Percentiles rank a stretch among this genome's conserved stretches.
These are phyloP conservation scores for Melieria crassipennis DNA, from an alignment of 2,888 invertebrate genomes.

Conservation along the genomic window DNA sequence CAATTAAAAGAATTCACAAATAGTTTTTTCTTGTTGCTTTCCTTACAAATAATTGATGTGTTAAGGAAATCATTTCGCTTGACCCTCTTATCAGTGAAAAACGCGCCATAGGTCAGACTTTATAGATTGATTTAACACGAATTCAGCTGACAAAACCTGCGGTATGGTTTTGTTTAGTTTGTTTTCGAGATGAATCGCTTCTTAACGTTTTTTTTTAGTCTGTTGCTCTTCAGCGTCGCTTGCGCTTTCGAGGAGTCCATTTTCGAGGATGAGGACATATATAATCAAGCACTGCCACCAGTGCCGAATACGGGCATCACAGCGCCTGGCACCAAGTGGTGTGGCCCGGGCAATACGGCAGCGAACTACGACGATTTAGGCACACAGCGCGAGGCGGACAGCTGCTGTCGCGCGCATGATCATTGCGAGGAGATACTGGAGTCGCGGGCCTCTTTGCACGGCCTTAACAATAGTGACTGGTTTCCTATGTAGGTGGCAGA, in stretches of 20 bases:
- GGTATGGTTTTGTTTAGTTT: no score
- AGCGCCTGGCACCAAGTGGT: conserved; percentile 87
- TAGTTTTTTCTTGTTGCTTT: no score
- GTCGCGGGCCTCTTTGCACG: conserved; percentile 52
- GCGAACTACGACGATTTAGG: conserved; percentile 83
- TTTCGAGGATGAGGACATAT: conserved; percentile 65
- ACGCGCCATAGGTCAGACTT: no score
- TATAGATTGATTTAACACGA: no score
- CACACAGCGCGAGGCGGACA: conserved; percentile 81
- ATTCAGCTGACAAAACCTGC: no score
- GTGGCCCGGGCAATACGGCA: conserved; percentile 87
- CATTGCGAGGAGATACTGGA: conserved; percentile 62
- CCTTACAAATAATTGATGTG: no score
- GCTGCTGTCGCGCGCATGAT: conserved; percentile 89
- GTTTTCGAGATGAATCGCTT: no score
- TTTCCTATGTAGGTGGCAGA: conserved; percentile 59
- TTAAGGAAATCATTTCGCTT: no score
- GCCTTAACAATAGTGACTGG: conserved; percentile 58
- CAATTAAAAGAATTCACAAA: no score
- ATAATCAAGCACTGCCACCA: conserved; percentile 57
- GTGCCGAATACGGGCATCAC: conserved; percentile 55
- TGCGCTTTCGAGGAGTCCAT: conserved; percentile 55
- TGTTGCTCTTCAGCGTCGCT: no score
- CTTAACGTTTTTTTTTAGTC: no score
- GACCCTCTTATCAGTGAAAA: no score